Evolutionary conservation across 2,113 vertebrate genomes (phyloP), one percentile per base, ranked within the genome.

Genomic region (Lontra canadensis): DNA sequence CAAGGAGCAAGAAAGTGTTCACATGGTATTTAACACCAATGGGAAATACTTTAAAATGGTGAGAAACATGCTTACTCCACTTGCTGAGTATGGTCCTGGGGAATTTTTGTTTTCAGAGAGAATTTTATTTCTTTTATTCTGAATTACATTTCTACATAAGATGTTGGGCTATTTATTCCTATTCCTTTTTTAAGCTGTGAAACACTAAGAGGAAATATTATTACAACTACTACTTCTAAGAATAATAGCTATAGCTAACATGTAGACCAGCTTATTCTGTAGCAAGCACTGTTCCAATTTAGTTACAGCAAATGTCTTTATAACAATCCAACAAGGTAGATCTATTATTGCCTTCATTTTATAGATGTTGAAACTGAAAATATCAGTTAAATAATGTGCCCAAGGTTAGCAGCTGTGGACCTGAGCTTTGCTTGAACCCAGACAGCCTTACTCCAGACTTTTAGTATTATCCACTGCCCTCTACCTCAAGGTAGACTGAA

Each of bases 111-210:
- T 85, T 96, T 88, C 49, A 88, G 52, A 94, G 36, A 61, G 15
- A 86, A 86, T 87, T 57, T 82, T 63, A 59, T 78, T 63, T 59
- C 71, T 76, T 96, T 74, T 88, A 90, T 81, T 94, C 29, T 84
- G 63, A 49, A 65, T 25, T 76, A 20, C 76, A 89, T 78, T 94
- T 94, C 74, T 73, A 65, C 73, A 11, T 73, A 90, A 88, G 39
- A 74, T 74, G 34, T 36, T 90, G 36, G n/a, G 39, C 26, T 71
- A 17, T 82, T 67, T 67, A 88, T 34, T 7, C 86, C 2, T 76
- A 49, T 23, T 74, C 14, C 57, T 26, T 86, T 80, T 65, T 94
- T 55, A 47, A 94, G 23, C 25, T 78, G 39, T 25, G 26, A 81
- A 83, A 65, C 29, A 67, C 36, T 55, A 57, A 90, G 20, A 69